Conservation (phyloP, 2,797 vertebrate species). For the Neopelma chrysocephalum region DNA sequence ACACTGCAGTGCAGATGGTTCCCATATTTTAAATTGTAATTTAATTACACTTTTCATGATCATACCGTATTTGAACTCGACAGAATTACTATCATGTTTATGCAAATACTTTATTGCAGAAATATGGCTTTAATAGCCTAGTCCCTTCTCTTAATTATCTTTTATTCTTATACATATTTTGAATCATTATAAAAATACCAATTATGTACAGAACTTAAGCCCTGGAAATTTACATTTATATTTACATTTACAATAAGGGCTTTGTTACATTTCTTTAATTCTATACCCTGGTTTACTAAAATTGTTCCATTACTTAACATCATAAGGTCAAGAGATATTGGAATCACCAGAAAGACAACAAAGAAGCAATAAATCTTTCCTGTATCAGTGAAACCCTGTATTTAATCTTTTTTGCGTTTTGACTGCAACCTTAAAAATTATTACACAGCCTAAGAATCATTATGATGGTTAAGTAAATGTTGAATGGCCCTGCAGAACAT, state of each 20-base stretch:
- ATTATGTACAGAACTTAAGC: neutral
- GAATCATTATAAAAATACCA: neutral
- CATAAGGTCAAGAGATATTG: neutral
- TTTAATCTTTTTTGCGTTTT: neutral
- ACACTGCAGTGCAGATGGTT: conserved; percentile 25
- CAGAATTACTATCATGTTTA: conserved; percentile 61
- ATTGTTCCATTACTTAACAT: neutral
- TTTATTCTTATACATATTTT: neutral
- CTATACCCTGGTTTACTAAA: neutral
- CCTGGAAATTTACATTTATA: neutral
- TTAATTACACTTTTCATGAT: conserved; percentile 31
- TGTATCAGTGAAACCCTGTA: neutral
- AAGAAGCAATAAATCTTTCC: neutral
- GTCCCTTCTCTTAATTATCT: neutral
- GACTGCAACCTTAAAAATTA: neutral
- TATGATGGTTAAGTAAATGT: neutral
- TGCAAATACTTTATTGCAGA: conserved; percentile 70
- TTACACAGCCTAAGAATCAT: neutral
- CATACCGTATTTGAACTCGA: conserved; percentile 16
- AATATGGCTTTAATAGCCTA: conserved; percentile 5
- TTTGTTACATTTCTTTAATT: neutral
- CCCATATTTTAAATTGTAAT: conserved; percentile 50
- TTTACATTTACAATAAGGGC: neutral
- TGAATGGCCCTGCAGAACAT: neutral
- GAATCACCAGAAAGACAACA: neutral